Base-by-base conservation (phyloP, 2,888 invertebrate genomes). In the Coremacera marginata region DNA sequence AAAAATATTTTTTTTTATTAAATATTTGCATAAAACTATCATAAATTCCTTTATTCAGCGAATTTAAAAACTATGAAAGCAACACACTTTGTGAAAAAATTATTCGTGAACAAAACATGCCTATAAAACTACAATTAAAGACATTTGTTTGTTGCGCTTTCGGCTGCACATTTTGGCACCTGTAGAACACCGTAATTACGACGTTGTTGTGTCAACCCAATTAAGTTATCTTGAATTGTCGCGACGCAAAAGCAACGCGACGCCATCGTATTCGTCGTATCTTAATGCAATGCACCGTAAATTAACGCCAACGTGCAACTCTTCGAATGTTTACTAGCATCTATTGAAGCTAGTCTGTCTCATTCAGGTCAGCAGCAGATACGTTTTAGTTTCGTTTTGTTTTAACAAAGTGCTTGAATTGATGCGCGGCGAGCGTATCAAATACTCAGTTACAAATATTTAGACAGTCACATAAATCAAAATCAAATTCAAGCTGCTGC, bases 391-490 rank as follows among this genome's bases (percentile, higher is more conserved):
- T 55, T 22, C 19, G 37, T 44, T 44, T 44, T 44, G 11, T 44
- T 44, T 22, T 22, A 2, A 55, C 19, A 55, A 55, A 55, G 19
- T 55, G 7, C 55, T 55, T 25, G 49, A n/a, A 51, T 68, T 51
- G 57, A 71, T 71, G 25, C 25, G 73, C 51, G 51, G 34, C 51
- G 63, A 63, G 63, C 49, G 60, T 49, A 44, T 52, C 63, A 51
- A 63, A 63, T 63, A 51, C 51, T 70, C 44, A 70, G 60, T 49
- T 65, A 55, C 68, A 77, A 77, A 72, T 68, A 72, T 77, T 72
- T 72, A 44, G 25, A 77, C 57, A 72, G 67, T 16, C 57, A 51
- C 70, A 77, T 77, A 77, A 77, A 77, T 77, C 77, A 77, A 77
- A 67, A 75, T 70, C 55, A 70, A 60, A 72, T 25, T 72, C 49